These are phyloP conservation scores for Vanessa cardui DNA, from an alignment of 2,888 invertebrate genomes.

Conservation along the genomic window DNA sequence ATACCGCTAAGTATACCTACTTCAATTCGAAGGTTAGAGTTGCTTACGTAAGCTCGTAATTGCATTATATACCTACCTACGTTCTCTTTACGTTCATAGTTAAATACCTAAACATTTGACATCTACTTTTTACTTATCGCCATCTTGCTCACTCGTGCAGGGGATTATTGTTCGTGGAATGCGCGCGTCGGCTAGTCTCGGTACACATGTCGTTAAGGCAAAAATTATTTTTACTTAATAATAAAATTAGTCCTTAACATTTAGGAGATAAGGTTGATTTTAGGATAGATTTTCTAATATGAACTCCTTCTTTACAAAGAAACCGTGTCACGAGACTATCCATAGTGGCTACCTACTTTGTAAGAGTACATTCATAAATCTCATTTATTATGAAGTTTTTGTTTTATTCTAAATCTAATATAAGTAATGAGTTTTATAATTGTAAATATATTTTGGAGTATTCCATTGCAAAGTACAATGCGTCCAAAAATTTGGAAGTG, in stretches of 20 bases:
- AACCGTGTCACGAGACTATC: slow-evolving; percentile 69
- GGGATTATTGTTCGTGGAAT: slow-evolving; percentile 78
- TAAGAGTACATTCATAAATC: slow-evolving; percentile 77
- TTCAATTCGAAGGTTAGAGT: slow-evolving; percentile 65
- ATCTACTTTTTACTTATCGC: slow-evolving; percentile 76
- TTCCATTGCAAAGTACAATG: slow-evolving; percentile 1
- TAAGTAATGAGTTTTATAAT: background rate
- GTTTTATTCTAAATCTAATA: slow-evolving; percentile 27
- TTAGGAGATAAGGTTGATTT: slow-evolving; percentile 52
- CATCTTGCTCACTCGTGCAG: slow-evolving; percentile 70
- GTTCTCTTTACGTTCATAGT: slow-evolving; percentile 73
- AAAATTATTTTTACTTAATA: slow-evolving; percentile 46
- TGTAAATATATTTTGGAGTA: slow-evolving; percentile 2
- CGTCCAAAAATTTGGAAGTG: slow-evolving; percentile 5
- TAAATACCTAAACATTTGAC: slow-evolving; percentile 82
- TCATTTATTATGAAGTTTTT: slow-evolving; percentile 57
- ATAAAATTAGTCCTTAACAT: slow-evolving; percentile 43
- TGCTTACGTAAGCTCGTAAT: slow-evolving; percentile 76
- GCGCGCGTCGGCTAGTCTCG: slow-evolving; percentile 82
- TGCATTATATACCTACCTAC: slow-evolving; percentile 77
- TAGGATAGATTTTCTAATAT: slow-evolving; percentile 45
- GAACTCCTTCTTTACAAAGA: slow-evolving; percentile 42
- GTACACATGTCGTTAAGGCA: slow-evolving; percentile 56
- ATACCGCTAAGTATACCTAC: slow-evolving; percentile 48
- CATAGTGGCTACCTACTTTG: slow-evolving; percentile 78